Conservation (phyloP, 2,888 invertebrate species). For the Argyresthia albistria region DNA sequence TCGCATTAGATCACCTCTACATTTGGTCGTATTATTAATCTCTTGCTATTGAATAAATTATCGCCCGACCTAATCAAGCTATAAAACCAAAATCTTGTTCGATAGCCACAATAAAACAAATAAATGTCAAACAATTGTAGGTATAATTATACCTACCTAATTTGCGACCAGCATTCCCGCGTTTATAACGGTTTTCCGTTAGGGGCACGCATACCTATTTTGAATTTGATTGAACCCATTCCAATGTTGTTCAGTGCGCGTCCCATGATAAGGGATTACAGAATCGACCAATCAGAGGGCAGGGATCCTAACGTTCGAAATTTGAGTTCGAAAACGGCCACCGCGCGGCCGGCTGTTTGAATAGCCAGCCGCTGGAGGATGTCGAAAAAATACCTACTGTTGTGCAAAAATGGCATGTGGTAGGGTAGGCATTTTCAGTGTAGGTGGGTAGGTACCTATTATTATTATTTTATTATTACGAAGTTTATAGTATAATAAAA, state of each 20-base stretch:
- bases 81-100: neutral
- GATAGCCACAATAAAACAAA: neutral
- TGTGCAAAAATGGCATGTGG: neutral
- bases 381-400: neutral
- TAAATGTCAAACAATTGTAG: too few relatives aligned
- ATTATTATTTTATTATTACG: neutral
- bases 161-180: neutral
- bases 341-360: too few relatives aligned
- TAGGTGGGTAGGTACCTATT: neutral
- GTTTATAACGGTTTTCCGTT: slow-evolving; percentile 26
- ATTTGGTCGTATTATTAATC: too few relatives aligned
- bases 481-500: too few relatives aligned
- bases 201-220: slow-evolving; percentile 35
- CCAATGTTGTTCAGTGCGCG: slow-evolving; percentile 44
- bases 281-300: slow-evolving; percentile 38
- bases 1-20: too few relatives aligned
- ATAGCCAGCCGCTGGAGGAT: neutral
- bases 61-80: neutral
- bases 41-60: too few relatives aligned
- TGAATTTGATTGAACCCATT: slow-evolving; percentile 24
- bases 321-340: slow-evolving; percentile 15
- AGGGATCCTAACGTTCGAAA: slow-evolving; percentile 43
- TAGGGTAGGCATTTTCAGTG: too few relatives aligned
- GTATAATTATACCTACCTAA: too few relatives aligned
- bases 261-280: slow-evolving; percentile 47